Base-by-base conservation (phyloP, 2,888 invertebrate genomes). In the Pandemis cinnamomeana region DNA sequence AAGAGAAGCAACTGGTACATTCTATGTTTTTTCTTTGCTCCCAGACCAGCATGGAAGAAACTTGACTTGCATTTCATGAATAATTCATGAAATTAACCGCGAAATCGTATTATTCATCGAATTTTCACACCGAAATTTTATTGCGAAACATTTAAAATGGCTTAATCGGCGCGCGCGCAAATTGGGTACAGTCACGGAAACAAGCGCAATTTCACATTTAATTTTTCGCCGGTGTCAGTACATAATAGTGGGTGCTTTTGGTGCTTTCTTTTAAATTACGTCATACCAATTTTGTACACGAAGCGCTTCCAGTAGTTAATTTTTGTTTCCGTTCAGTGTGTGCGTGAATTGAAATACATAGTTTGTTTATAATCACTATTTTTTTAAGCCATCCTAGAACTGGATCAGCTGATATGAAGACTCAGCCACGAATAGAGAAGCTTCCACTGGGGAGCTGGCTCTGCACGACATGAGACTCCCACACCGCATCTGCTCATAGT, bases 101-200 rank as follows among this genome's bases (percentile, higher is more conserved):
- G 70, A 74, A 74, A 67, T 74, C 20, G 53, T 51, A n/a, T 66
- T 67, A 67, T 74, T 71, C 70, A 71, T 74, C 70, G 70, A 71
- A 71, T 74, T 74, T 75, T 70, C 72, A 55, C 75, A 62, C 72
- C 46, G 67, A 10, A 66, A 36, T 71, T 75, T 76, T 61, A 64
- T 63, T 67, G 58, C 71, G 41, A 62, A 71, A 61, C 70, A 67
- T 55, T 72, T 67, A 71, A 73, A 77, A 77, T 77, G 72, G 68
- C 77, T 77, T 75, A 67, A 75, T 77, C 75, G 72, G 15, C 61
- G 67, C 61, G 42, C 61, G 69, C 58, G 76, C 76, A 77, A 82
- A 86, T 84, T 83, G 81, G 78, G 74, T 72, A 66, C 77, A 78
- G 77, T 80, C 84, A 85, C 83, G 83, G 76, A 79, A 81, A 77